Evolutionary conservation across 2,797 vertebrate species (phyloP).

Genomic region (Megaceryle alcyon): DNA sequence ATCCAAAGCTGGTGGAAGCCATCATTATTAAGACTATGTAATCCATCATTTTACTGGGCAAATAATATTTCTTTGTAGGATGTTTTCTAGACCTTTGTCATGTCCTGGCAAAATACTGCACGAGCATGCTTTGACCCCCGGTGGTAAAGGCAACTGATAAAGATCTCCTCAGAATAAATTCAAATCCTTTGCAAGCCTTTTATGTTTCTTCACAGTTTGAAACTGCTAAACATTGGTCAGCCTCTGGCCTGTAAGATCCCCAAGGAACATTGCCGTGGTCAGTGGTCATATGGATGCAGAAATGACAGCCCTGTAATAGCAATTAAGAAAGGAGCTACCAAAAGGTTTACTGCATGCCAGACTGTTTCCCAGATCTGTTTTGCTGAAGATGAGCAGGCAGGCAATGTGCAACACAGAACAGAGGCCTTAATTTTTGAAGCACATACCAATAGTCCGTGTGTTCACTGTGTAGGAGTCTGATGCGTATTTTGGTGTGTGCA

Average conservation of each 20-base stretch:
- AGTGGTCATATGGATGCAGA: background rate
- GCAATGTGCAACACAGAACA: background rate
- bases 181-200: background rate
- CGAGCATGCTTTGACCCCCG: background rate
- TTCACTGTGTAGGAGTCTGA: background rate
- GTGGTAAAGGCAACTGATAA: background rate
- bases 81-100: background rate
- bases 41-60: background rate
- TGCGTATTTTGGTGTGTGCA: fast-evolving
- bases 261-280: background rate
- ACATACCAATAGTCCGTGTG: background rate
- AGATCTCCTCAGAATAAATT: background rate
- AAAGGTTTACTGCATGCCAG: background rate
- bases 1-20: background rate
- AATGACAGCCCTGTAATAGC: background rate
- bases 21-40: background rate
- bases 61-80: background rate
- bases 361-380: background rate
- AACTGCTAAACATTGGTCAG: background rate
- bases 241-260: background rate
- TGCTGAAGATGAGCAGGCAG: background rate
- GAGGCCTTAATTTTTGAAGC: background rate
- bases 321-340: background rate
- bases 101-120: background rate
- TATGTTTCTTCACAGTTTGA: background rate